Evolutionary conservation across 1,140 invertebrate genomes (phyloP).

Genomic region (Orchestia grillus): DNA sequence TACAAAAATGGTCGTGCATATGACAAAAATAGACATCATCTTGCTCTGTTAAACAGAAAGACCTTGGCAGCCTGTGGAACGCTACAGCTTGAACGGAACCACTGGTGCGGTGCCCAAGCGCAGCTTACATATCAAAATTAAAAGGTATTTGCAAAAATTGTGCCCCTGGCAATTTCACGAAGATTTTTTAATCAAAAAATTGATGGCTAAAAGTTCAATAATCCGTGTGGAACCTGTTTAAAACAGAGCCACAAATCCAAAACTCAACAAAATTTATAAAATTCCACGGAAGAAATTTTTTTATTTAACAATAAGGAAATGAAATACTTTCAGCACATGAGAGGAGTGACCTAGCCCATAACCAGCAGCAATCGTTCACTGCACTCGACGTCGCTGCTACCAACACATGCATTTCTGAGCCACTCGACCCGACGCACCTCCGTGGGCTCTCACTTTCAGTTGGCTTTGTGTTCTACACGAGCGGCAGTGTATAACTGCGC

Average conservation of each 20-base stretch:
- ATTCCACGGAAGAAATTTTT: neutral
- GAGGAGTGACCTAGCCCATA: neutral
- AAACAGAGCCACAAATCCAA: neutral
- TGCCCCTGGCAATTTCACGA: too few relatives aligned
- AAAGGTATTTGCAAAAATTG: too few relatives aligned
- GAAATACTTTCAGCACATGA: neutral
- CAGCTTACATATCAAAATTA: too few relatives aligned
- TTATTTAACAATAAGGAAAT: neutral
- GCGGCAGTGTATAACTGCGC: neutral
- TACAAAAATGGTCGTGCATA: too few relatives aligned
- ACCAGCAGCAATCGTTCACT: neutral
- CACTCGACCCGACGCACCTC: neutral
- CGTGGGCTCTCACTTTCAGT: neutral
- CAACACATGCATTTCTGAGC: neutral
- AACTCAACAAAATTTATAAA: neutral
- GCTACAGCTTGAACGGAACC: too few relatives aligned
- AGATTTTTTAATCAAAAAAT: too few relatives aligned
- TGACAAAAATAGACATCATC: too few relatives aligned
- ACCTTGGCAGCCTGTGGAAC: too few relatives aligned
- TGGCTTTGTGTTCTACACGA: conserved; percentile 46
- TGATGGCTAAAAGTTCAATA: too few relatives aligned
- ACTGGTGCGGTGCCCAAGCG: too few relatives aligned
- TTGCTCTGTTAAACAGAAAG: too few relatives aligned
- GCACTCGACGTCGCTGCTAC: neutral
- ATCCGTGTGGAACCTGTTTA: too few relatives aligned